These are phyloP conservation scores for Troilus luridus DNA, from an alignment of 2,888 invertebrate species.

Conservation along the genomic window DNA sequence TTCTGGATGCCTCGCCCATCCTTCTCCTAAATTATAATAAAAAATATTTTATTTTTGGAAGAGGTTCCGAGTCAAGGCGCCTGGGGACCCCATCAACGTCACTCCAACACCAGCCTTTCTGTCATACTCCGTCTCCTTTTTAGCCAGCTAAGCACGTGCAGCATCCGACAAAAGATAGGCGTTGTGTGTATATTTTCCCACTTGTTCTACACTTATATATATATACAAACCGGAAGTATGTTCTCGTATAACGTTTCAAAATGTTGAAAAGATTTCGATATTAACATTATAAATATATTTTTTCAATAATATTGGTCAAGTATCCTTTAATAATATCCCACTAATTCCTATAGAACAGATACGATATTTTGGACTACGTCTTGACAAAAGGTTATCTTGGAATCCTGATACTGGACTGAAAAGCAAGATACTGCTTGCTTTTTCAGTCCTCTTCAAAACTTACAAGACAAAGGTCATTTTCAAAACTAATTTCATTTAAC, in stretches of 20 bases:
- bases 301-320: no score
- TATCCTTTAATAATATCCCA: no score
- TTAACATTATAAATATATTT: background rate
- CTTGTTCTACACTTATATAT: background rate
- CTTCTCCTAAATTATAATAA: background rate
- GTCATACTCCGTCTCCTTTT: background rate
- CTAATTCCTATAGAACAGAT: no score
- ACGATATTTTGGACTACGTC: no score
- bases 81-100: constrained; percentile 14
- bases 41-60: constrained; percentile 4
- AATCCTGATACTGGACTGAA: no score
- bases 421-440: no score
- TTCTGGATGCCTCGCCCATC: background rate
- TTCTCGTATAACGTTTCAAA: background rate
- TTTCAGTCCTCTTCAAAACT: no score
- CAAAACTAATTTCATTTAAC: no score
- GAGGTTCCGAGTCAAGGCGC: background rate
- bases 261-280: background rate
- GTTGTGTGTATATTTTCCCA: background rate
- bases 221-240: background rate
- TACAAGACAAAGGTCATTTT: no score
- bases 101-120: background rate
- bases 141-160: background rate
- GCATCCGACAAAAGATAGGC: background rate
- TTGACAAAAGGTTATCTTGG: no score